Evolutionary conservation across 2,797 vertebrate genomes (phyloP), one percentile per base, ranked within the genome.

Genomic region (Lithobates pipiens): DNA sequence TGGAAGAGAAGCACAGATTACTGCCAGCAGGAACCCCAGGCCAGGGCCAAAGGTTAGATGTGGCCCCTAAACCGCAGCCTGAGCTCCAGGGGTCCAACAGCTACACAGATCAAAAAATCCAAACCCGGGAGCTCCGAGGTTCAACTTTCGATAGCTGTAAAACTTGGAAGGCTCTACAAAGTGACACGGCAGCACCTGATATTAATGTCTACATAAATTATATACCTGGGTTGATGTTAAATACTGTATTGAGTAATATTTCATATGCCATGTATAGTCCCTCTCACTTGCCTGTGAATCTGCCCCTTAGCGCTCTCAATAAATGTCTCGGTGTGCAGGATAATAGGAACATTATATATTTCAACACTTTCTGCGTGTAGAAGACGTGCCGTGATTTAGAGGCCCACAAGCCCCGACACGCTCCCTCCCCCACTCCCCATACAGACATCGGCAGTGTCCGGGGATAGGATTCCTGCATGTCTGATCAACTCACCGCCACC

Each of bases 271-370:
- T 73, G 3, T 63, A 44, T 57, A 25, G n/a, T 32, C 25, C 36
- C 9, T 10, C 16, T 71, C 36, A 73, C 71, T 70, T 80, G 77
- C 8, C 18, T 65, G 77, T n/a, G 65, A 50, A 69, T 21, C 42
- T n/a, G 57, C 76, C 54, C 44, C 57, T 39, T 21, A 77, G 76
- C 54, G 34, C 54, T 77, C 32, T 11, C 65, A 29, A 81, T 81
- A 81, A 81, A 88, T 80, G 81, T 21, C 0, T 42, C 42, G 29
- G 15, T n/a, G 46, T 4, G 25, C 11, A 42, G 69, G 69, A 81
- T 81, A 81, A 81, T 81, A 81, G 79, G 68, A 72, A 73, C 69
- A 72, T 81, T 72, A 72, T 81, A 81, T 63, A 81, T 81, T 81
- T 81, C 79, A 81, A 81, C 79, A 81, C 79, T n/a, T 73, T 39